phyloP scores from a whole-genome alignment of 30 jellyfish, hydroid and myxozoan species.

The Aurelia coerulea region DNA sequence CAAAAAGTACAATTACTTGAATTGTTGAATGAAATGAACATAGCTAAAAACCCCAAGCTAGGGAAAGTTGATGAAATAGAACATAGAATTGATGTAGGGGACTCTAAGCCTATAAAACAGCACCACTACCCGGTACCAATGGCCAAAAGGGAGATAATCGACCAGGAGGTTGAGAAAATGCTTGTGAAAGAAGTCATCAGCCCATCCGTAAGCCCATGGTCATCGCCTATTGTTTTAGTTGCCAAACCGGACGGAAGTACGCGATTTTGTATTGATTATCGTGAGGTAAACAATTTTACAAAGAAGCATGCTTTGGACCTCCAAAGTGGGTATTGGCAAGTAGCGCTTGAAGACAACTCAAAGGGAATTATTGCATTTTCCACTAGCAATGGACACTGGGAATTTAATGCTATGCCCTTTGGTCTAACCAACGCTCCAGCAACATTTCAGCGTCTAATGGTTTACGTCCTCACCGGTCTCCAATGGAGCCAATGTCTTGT shows the following conservation, averaged over 20 bases:
- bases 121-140: conserved; percentile 56
- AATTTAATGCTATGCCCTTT: conserved; percentile 60
- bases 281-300: conserved; percentile 68
- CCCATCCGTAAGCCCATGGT: conserved; percentile 76
- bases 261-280: conserved; percentile 72
- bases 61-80: conserved; percentile 27
- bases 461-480: conserved; percentile 37
- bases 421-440: conserved; percentile 81
- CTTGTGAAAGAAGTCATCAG: conserved; percentile 23
- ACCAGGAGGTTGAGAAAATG: conserved; percentile 45
- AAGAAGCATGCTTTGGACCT: conserved; percentile 60
- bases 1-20: background rate
- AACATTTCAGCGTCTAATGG: conserved; percentile 73
- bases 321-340: conserved; percentile 71
- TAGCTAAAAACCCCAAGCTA: background rate
- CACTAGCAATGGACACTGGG: conserved; percentile 54
- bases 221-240: conserved; percentile 72
- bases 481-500: conserved; percentile 47
- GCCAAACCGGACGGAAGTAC: conserved; percentile 48
- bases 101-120: conserved; percentile 42
- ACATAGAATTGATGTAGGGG: conserved; percentile 49
- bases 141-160: conserved; percentile 26
- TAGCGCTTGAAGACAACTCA: conserved; percentile 16
- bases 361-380: conserved; percentile 72
- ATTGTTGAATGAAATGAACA: conserved; percentile 9